Percentiles rank a stretch among this genome's conserved stretches.
These are phyloP conservation scores for Phainopepla nitens DNA, from an alignment of 2,113 vertebrate species.

Conservation along the genomic window DNA sequence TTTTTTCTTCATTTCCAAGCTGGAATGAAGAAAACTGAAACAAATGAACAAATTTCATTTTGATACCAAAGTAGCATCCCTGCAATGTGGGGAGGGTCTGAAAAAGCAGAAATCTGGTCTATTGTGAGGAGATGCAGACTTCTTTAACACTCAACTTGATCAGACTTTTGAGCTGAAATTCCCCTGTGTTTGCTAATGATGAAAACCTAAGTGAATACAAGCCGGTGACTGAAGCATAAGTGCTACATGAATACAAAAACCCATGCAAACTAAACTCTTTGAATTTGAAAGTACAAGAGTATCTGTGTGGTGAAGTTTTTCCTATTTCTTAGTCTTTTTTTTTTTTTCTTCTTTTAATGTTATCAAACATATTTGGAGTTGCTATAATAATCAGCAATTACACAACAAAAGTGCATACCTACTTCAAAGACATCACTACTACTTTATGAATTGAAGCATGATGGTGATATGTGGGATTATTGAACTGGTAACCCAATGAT, in stretches of 20 bases:
- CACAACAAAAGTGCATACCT: neutral
- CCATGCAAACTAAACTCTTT: neutral
- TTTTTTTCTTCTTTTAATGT: neutral
- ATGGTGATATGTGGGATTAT: neutral
- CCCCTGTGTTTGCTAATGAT: neutral
- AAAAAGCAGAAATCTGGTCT: neutral
- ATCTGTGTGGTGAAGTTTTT: neutral
- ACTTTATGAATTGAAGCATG: neutral
- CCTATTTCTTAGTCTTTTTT: neutral
- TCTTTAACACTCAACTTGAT: neutral
- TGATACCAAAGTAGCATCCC: neutral
- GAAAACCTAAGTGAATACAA: neutral
- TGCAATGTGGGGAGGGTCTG: neutral
- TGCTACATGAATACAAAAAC: neutral
- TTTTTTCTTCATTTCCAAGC: neutral
- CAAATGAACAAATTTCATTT: conserved; percentile 31
- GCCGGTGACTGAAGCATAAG: neutral
- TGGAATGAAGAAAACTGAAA: conserved; percentile 32
- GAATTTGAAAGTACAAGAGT: neutral
- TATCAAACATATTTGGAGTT: neutral
- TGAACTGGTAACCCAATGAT: neutral
- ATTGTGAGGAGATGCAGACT: neutral
- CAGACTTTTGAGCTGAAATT: neutral
- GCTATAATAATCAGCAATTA: neutral
- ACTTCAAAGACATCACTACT: neutral